Conservation (phyloP, 2,113 vertebrate species). For the Myanophis thanlyinensis region DNA sequence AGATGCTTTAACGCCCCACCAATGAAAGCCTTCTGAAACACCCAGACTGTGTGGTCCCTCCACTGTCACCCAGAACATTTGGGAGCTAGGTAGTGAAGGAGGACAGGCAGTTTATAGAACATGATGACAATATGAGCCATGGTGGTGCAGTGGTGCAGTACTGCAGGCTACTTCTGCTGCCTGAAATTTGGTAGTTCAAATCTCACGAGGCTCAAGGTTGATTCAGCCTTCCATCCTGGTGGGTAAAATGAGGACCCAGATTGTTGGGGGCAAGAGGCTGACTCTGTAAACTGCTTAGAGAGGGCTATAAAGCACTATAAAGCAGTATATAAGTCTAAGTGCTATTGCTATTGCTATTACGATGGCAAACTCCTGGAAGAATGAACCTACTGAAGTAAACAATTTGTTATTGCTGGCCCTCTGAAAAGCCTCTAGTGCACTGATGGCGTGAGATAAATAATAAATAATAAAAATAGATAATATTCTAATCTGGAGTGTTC, state of each 20-base stretch:
- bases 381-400: not conserved
- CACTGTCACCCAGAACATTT: not conserved
- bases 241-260: too few species aligned
- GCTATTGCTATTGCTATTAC: too few species aligned
- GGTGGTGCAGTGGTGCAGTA: too few species aligned
- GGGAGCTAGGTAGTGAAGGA: not conserved
- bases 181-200: too few species aligned
- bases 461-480: conserved; percentile 36
- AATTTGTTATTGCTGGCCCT: not conserved
- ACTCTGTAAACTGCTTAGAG: too few species aligned
- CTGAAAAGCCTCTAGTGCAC: not conserved
- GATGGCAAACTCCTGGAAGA: not conserved
- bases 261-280: too few species aligned
- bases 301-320: too few species aligned
- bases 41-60: not conserved
- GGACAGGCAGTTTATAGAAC: not conserved
- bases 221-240: too few species aligned
- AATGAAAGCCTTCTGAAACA: not conserved
- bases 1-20: not conserved
- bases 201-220: too few species aligned
- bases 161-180: too few species aligned
- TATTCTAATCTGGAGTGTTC: conserved; percentile 44
- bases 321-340: too few species aligned
- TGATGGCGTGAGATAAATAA: conserved; percentile 19
- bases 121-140: not conserved